These are phyloP conservation scores for Polydesmus complanatus DNA, from an alignment of 2,888 invertebrate species.

Conservation along the genomic window DNA sequence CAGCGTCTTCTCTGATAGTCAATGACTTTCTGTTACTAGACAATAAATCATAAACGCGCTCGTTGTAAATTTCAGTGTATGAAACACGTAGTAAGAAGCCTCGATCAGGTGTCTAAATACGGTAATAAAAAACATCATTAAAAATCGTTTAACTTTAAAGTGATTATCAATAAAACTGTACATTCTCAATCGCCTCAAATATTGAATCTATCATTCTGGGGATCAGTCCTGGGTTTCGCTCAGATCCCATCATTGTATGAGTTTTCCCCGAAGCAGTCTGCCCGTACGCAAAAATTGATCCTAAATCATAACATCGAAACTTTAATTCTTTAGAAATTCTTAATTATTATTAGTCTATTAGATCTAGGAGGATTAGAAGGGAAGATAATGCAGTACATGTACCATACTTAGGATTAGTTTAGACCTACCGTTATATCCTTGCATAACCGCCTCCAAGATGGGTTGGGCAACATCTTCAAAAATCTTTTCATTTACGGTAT, in stretches of 20 bases:
- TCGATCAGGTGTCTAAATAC: constrained; percentile 39
- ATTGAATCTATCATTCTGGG: constrained; percentile 47
- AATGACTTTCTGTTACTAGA: constrained; percentile 28
- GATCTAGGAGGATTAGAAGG: neutral
- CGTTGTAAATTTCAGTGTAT: constrained; percentile 80
- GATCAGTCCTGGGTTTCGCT: constrained; percentile 56
- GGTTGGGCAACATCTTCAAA: constrained; percentile 54
- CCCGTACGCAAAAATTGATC: constrained; percentile 81
- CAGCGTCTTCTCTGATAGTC: constrained; percentile 9
- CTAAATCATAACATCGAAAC: constrained; percentile 30
- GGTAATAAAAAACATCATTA: neutral
- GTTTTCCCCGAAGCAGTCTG: constrained; percentile 81
- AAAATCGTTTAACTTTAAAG: neutral
- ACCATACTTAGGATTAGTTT: neutral
- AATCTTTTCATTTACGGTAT: constrained; percentile 44
- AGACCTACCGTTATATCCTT: constrained; percentile 48
- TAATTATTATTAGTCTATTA: too few relatives aligned
- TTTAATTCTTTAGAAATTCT: too few relatives aligned
- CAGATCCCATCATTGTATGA: constrained; percentile 64
- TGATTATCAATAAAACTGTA: constrained; percentile 22
- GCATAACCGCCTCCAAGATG: constrained; percentile 42
- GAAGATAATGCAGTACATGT: neutral
- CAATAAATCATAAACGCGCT: constrained; percentile 62
- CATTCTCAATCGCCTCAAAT: constrained; percentile 31
- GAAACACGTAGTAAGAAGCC: constrained; percentile 69